These are phyloP conservation scores for Scaptomyza polygonia DNA, from an alignment of 2,888 invertebrate species.

Conservation along the genomic window DNA sequence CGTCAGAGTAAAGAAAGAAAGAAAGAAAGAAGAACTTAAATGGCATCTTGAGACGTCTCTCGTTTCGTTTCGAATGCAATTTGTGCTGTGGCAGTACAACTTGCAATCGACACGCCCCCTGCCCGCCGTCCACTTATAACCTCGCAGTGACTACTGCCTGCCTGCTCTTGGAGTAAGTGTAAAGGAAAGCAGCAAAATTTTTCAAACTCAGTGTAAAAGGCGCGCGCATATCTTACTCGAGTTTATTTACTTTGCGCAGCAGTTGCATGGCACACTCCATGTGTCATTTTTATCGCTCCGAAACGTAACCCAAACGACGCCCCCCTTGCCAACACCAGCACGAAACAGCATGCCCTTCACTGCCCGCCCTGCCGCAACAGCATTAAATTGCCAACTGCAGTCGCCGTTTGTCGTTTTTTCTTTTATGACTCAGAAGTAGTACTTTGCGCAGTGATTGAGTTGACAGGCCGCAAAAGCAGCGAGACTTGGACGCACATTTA, in stretches of 20 bases:
- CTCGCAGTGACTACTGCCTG: too few species aligned
- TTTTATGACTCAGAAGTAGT: conserved; percentile 67
- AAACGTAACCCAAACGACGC: neutral
- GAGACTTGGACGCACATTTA: conserved; percentile 16
- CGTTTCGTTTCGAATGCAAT: neutral
- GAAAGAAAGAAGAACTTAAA: neutral
- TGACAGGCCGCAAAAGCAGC: conserved; percentile 42
- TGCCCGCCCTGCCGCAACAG: conserved; percentile 14
- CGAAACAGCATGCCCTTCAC: neutral
- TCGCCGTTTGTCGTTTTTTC: conserved; percentile 14
- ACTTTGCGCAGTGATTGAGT: conserved; percentile 59
- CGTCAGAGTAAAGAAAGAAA: neutral
- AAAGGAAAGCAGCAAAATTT: neutral
- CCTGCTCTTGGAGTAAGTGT: too few species aligned
- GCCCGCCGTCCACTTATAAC: too few species aligned
- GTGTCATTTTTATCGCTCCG: conserved; percentile 51
- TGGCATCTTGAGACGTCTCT: neutral
- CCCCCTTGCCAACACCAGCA: too few species aligned
- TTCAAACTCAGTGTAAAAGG: neutral
- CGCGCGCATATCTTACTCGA: conserved; percentile 19
- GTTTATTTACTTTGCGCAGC: conserved; percentile 40
- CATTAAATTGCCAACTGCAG: conserved; percentile 45
- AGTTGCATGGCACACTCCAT: conserved; percentile 41
- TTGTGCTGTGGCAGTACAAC: neutral
- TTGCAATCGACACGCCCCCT: too few species aligned